These are phyloP conservation scores for Xenopus borealis DNA, from an alignment of 2,113 vertebrate genomes.

Conservation along the genomic window DNA sequence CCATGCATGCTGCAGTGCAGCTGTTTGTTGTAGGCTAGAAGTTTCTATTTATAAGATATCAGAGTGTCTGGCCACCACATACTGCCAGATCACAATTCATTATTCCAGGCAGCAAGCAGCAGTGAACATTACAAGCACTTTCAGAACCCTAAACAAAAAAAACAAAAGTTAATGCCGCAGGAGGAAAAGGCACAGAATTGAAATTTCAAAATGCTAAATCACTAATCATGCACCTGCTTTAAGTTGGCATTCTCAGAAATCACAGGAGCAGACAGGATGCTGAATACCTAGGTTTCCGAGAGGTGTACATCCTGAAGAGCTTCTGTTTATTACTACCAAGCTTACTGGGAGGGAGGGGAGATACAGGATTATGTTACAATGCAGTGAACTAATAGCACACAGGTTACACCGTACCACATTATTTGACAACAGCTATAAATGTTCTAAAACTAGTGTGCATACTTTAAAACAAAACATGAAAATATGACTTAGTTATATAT, in stretches of 20 bases:
- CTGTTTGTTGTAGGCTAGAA: slow-evolving; percentile 36
- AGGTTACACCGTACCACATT: slow-evolving; percentile 49
- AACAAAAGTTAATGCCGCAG: slow-evolving; percentile 55
- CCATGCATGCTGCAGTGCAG: slow-evolving; percentile 46
- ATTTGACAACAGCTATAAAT: no score
- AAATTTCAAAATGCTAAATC: slow-evolving; percentile 50
- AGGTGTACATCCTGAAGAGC: slow-evolving; percentile 84
- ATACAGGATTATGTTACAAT: slow-evolving; percentile 77
- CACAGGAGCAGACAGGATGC: slow-evolving; percentile 79
- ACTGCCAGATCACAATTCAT: slow-evolving; percentile 42
- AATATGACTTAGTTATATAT: no score
- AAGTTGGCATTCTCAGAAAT: slow-evolving; percentile 83
- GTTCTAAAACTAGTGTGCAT: no score
- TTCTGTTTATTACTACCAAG: slow-evolving; percentile 87
- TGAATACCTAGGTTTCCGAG: slow-evolving; percentile 89
- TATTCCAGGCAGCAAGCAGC: slow-evolving; percentile 71
- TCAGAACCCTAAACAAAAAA: slow-evolving; percentile 48
- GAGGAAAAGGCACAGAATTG: slow-evolving; percentile 49
- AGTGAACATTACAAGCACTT: slow-evolving; percentile 57
- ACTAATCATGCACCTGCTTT: slow-evolving; percentile 80
- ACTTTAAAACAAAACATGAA: no score
- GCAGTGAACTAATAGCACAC: slow-evolving; percentile 58
- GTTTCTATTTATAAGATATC: slow-evolving; percentile 39
- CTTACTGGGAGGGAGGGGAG: slow-evolving; percentile 87
- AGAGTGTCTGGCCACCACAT: slow-evolving; percentile 26